Conservation (phyloP, 2,113 vertebrate species). For the Sylvia atricapilla region DNA sequence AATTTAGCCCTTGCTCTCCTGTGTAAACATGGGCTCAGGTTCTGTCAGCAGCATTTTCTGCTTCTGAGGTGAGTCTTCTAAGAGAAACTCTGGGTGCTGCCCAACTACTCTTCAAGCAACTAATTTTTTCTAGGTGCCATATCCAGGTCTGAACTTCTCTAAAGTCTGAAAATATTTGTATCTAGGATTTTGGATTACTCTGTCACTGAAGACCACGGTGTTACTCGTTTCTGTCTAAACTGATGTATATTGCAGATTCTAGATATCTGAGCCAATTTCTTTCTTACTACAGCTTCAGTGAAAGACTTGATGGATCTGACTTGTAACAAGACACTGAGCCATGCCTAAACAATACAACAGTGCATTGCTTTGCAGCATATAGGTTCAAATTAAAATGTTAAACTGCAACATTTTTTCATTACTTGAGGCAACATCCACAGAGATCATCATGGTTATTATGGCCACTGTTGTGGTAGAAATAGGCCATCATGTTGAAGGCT, state of each 20-base stretch:
- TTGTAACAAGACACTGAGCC: not conserved
- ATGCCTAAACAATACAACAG: not conserved
- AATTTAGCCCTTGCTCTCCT: not conserved
- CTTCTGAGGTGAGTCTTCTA: not conserved
- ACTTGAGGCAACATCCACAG: not conserved
- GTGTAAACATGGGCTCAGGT: not conserved
- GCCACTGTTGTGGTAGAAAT: not conserved
- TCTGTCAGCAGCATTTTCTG: not conserved
- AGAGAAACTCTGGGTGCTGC: not conserved
- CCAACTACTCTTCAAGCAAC: not conserved
- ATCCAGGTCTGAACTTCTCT: not conserved
- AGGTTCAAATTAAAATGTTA: not conserved
- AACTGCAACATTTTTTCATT: not conserved
- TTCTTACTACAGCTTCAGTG: not conserved
- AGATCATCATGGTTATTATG: not conserved
- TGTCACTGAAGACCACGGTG: not conserved
- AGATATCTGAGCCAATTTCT: not conserved
- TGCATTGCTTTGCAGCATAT: not conserved
- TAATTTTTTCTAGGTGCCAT: not conserved
- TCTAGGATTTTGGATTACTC: not conserved
- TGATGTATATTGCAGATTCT: not conserved
- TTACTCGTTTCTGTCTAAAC: not conserved
- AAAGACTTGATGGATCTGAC: not conserved
- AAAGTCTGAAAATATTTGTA: not conserved
- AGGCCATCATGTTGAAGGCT: not conserved